Conservation (phyloP, 2,113 vertebrate genomes). For the Cacatua alba region DNA sequence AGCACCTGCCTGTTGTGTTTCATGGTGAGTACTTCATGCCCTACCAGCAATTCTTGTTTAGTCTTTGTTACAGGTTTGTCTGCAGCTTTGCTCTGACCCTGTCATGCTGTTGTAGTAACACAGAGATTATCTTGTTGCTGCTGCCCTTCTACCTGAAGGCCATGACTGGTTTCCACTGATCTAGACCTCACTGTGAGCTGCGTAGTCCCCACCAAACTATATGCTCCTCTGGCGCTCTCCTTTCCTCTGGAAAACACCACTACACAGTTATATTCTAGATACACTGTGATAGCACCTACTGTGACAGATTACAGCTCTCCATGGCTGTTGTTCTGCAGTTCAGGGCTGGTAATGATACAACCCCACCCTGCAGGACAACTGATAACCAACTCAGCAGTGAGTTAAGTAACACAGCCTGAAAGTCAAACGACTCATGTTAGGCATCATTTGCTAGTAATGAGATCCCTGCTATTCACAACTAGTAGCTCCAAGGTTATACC, state of each 20-base stretch:
- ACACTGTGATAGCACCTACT: fast-evolving
- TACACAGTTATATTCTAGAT: background rate
- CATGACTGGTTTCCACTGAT: background rate
- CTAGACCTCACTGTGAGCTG: background rate
- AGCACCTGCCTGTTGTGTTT: background rate
- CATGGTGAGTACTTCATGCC: background rate
- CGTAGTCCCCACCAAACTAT: background rate
- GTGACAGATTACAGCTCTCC: background rate
- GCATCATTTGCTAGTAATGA: fast-evolving
- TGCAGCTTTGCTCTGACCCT: background rate
- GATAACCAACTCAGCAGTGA: background rate
- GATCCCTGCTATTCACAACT: background rate
- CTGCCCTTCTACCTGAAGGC: background rate
- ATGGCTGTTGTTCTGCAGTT: background rate
- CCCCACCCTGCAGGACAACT: background rate
- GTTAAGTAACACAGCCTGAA: background rate
- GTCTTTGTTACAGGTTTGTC: background rate
- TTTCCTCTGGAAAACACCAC: background rate
- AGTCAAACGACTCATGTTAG: background rate
- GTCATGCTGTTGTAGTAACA: background rate
- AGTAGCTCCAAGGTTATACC: background rate
- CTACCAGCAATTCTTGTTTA: fast-evolving
- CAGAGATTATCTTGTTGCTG: background rate
- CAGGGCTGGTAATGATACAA: background rate
- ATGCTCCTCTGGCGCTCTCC: background rate